A percentile compares a stretch with the other conserved stretches of the same genome.
These are phyloP conservation scores for Mystacornis crossleyi DNA, from an alignment of 2,113 vertebrate genomes.

Conservation along the genomic window DNA sequence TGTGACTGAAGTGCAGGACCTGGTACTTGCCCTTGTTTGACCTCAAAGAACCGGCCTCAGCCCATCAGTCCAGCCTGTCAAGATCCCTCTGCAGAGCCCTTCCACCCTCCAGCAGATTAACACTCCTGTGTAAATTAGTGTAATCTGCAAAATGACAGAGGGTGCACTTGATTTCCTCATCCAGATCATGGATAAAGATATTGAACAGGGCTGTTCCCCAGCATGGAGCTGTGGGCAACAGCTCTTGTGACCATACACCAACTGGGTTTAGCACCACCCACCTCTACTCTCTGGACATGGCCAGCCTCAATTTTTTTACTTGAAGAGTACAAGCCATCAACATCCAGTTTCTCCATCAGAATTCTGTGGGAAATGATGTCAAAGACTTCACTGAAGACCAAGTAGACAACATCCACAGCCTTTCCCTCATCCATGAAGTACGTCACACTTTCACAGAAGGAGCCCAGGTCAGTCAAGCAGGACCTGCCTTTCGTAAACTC, in stretches of 20 bases:
- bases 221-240: background rate
- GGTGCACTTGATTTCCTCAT: background rate
- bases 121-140: background rate
- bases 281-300: accelerated
- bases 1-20: background rate
- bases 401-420: background rate
- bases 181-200: background rate
- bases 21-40: background rate
- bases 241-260: background rate
- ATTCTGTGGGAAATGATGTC: background rate
- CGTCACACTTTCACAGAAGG: background rate
- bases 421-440: background rate
- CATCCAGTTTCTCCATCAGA: background rate
- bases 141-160: background rate
- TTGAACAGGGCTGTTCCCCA: too few relatives aligned
- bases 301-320: background rate
- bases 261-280: background rate
- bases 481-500: background rate
- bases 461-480: background rate
- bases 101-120: too few relatives aligned
- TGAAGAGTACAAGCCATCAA: background rate
- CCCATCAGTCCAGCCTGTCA: background rate
- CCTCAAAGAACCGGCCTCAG: background rate
- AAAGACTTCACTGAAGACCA: background rate
- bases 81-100: background rate